These are phyloP conservation scores for Euclidia mi DNA, from an alignment of 2,888 invertebrate species.

Conservation along the genomic window DNA sequence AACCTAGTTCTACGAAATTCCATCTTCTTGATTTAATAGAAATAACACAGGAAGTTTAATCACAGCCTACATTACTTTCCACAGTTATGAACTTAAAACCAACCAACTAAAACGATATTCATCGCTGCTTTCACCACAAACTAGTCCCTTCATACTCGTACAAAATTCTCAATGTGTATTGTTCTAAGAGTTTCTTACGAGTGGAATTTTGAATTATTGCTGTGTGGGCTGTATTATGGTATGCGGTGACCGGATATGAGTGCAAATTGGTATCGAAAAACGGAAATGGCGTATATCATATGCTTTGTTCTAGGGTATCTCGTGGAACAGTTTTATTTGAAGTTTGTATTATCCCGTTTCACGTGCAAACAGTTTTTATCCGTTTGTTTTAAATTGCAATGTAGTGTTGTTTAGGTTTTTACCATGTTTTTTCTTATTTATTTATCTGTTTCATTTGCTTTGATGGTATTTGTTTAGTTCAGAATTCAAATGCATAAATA, in stretches of 20 bases:
- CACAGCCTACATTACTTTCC: too few relatives aligned
- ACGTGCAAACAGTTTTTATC: constrained; percentile 3
- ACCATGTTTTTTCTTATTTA: constrained; percentile 12
- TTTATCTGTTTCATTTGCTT: background rate
- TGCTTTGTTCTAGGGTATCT: constrained; percentile 48
- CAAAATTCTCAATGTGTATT: background rate
- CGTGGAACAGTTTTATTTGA: constrained; percentile 19
- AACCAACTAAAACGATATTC: background rate
- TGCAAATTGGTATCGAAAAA: constrained; percentile 55
- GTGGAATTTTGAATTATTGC: background rate
- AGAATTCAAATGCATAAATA: background rate
- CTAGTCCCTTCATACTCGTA: background rate
- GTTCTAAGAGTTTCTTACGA: background rate
- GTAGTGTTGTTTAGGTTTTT: background rate
- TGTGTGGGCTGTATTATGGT: constrained; percentile 2
- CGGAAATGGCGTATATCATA: constrained; percentile 36
- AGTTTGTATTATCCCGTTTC: constrained; percentile 12
- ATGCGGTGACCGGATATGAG: constrained; percentile 45
- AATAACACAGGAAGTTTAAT: too few relatives aligned
- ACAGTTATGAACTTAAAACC: too few relatives aligned
- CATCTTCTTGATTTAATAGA: too few relatives aligned
- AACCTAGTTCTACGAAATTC: too few relatives aligned
- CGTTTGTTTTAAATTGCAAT: background rate
- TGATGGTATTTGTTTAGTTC: background rate
- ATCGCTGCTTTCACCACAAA: background rate